These are phyloP conservation scores for Apis dorsata DNA, from an alignment of 1,140 invertebrate species.

Conservation along the genomic window DNA sequence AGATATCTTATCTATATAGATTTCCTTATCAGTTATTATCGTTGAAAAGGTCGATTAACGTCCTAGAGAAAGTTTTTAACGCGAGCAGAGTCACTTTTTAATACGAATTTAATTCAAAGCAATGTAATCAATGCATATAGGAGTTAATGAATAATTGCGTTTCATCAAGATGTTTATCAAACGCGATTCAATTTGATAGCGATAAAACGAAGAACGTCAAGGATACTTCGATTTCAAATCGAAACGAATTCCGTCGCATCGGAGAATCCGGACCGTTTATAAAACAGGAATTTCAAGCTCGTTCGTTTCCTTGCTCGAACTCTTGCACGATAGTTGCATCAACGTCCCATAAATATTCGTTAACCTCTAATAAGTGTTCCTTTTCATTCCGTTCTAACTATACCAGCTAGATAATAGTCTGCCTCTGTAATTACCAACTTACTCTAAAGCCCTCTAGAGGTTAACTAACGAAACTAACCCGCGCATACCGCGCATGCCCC, in stretches of 20 bases:
- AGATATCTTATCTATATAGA: constrained; percentile 17
- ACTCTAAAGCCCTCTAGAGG: constrained; percentile 10
- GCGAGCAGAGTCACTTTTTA: not conserved
- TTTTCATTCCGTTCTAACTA: constrained; percentile 34
- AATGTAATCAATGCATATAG: constrained; percentile 1
- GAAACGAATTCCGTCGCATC: not conserved
- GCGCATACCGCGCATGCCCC: constrained; percentile 39
- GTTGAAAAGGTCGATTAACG: constrained; percentile 36
- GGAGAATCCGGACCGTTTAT: constrained; percentile 10
- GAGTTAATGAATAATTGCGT: constrained; percentile 2
- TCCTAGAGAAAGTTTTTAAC: not conserved
- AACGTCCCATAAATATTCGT: constrained; percentile 46
- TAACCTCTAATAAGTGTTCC: constrained; percentile 36
- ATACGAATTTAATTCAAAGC: not conserved
- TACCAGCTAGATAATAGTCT: constrained; percentile 13
- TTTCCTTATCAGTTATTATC: constrained; percentile 33
- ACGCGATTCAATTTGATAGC: not conserved
- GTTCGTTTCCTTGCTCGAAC: not conserved
- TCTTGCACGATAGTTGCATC: not conserved
- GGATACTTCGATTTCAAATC: constrained; percentile 23
- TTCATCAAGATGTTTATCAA: not conserved
- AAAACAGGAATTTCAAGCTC: constrained; percentile 28
- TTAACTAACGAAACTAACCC: constrained; percentile 50
- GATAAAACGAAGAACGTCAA: not conserved
- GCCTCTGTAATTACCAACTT: constrained; percentile 40